Conservation (phyloP, 2,888 invertebrate species). For the Alloscopus bannaensis region DNA sequence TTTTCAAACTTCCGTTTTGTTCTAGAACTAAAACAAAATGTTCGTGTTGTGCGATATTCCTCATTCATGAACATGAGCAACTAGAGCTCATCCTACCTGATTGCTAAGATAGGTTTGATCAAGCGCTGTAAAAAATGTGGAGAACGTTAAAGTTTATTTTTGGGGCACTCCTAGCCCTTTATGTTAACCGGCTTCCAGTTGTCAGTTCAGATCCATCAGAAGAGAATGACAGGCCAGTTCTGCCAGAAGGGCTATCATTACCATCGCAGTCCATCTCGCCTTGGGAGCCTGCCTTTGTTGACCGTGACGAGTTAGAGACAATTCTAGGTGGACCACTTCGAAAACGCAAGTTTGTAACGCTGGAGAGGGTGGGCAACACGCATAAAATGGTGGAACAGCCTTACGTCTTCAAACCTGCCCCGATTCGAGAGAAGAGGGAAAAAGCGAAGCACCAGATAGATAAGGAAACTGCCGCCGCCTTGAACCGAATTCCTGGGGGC, state of each 20-base stretch:
- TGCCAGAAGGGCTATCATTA: not conserved
- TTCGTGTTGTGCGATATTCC: too few species aligned
- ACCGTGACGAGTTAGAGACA: conserved; percentile 13
- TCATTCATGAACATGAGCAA: too few species aligned
- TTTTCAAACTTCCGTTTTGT: too few species aligned
- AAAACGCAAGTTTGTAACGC: conserved; percentile 10
- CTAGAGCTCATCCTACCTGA: too few species aligned
- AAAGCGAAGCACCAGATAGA: not conserved
- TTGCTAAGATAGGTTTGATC: too few species aligned
- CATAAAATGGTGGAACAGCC: not conserved
- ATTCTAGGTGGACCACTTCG: conserved; percentile 8
- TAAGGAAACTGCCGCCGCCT: not conserved
- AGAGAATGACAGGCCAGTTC: not conserved
- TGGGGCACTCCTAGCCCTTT: too few species aligned
- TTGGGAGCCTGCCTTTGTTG: too few species aligned
- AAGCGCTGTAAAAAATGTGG: too few species aligned
- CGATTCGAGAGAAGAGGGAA: not conserved
- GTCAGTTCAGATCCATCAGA: too few species aligned
- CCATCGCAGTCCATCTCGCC: not conserved
- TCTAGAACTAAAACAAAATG: too few species aligned
- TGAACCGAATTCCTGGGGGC: conserved; percentile 19
- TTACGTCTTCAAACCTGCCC: not conserved
- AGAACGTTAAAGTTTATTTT: too few species aligned
- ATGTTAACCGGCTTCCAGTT: too few species aligned
- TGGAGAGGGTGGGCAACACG: not conserved